Percentiles rank a stretch among this genome's conserved stretches.
These are phyloP conservation scores for Heterochromis multidens DNA, from an alignment of 2,113 vertebrate species.

Conservation along the genomic window DNA sequence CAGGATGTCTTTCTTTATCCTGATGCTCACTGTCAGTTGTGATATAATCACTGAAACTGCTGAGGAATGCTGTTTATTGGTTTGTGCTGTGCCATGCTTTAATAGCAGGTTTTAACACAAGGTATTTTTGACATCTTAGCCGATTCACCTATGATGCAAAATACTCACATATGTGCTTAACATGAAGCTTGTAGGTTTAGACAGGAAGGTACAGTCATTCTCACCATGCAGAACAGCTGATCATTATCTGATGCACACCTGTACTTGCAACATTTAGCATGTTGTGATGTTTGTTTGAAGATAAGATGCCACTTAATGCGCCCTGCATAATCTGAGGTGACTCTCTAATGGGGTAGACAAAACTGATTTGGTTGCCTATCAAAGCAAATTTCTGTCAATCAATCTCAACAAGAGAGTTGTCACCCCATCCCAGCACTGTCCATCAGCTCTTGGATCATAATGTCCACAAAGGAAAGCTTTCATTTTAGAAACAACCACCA, in stretches of 20 bases:
- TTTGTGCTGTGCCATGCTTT: not conserved
- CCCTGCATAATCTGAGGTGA: not conserved
- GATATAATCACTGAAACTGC: not conserved
- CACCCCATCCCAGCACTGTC: slow-evolving; percentile 62
- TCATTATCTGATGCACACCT: not conserved
- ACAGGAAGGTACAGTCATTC: not conserved
- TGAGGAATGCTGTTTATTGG: not conserved
- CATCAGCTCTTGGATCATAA: slow-evolving; percentile 45
- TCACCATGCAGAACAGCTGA: not conserved
- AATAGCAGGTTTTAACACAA: not conserved
- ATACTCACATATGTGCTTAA: not conserved
- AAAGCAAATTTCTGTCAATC: slow-evolving; percentile 46
- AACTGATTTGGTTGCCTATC: not conserved
- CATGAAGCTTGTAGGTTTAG: not conserved
- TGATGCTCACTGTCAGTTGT: not conserved
- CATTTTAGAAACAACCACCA: slow-evolving; percentile 62
- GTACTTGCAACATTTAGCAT: not conserved
- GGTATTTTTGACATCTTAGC: not conserved
- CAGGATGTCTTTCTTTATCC: not conserved
- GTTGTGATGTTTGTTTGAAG: not conserved
- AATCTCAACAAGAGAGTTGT: slow-evolving; percentile 41
- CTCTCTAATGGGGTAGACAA: not conserved
- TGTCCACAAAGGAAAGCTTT: slow-evolving; percentile 43
- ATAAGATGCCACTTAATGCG: not conserved
- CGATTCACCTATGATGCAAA: not conserved